Conservation (phyloP, 2,888 invertebrate genomes). For the Emesis castigata region DNA sequence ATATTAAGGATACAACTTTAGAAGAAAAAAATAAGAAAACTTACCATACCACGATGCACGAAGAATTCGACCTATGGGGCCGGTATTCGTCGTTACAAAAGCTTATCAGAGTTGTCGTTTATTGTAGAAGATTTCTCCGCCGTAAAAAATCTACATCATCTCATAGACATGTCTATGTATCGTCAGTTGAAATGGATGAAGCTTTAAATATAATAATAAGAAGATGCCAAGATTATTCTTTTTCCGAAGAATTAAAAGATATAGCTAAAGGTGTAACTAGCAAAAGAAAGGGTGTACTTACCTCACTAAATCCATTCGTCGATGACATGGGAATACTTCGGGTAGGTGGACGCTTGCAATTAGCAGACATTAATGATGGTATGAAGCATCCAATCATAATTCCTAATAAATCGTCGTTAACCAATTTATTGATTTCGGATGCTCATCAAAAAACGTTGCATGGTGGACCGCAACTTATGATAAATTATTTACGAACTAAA, state of each 20-base stretch:
- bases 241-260: constrained; percentile 1
- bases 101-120: constrained; percentile 45
- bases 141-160: background rate
- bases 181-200: background rate
- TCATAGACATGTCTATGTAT: background rate
- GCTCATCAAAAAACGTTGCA: constrained; percentile 62
- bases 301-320: constrained; percentile 10
- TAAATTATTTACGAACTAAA: constrained; percentile 36
- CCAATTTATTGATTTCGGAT: constrained; percentile 50
- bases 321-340: constrained; percentile 22
- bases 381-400: constrained; percentile 36
- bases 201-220: constrained; percentile 10
- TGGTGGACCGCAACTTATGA: constrained; percentile 59
- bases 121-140: constrained; percentile 40
- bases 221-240: constrained; percentile 1
- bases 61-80: background rate
- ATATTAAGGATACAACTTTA: background rate
- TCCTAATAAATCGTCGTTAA: constrained; percentile 15
- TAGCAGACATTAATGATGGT: constrained; percentile 10
- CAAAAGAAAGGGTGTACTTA: background rate
- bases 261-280: background rate
- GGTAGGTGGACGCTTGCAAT: constrained; percentile 24
- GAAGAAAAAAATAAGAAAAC: background rate
- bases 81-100: constrained; percentile 46
- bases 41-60: background rate